Evolutionary conservation across 2,888 invertebrate species (phyloP), one percentile per base, ranked within the genome.

Genomic region (Pheosia tremula): DNA sequence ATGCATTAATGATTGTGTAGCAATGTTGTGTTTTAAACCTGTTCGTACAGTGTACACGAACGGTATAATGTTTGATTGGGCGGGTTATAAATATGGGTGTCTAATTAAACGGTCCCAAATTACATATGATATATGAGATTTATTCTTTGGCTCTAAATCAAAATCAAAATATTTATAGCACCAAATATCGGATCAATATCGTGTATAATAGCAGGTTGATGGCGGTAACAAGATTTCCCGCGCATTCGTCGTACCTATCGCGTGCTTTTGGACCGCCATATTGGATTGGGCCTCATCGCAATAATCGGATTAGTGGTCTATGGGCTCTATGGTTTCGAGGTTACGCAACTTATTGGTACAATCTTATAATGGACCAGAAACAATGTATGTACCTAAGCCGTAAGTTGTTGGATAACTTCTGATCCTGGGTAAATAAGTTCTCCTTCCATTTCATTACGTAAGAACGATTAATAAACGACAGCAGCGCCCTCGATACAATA

Each of bases 301-400:
- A 87, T 88, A 86, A 89, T 80, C 71, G 77, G 85, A 86, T 88
- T 85, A 87, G 70, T 77, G 75, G 72, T 49, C 55, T 66, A 73
- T 24, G 54, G 64, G 61, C 61, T 80, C 66, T 84, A 80, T 66
- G 84, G 85, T 77, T 87, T 88, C 86, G 45, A 45, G 56, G 56
- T 56, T 59, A 57, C 43, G 54, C 36, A 60, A 62, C 37, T 39
- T 57, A 24, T 24, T 24, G 1, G 24, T 9, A 47, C n/a, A n/a
- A 47, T 5, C n/a, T 50, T 24, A n/a, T 50, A 50, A 50, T 50
- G 24, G 13, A 24, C 7, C 9, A 9, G n/a, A 49, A n/a, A n/a
- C 10, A 43, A 43, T 43, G 24, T 24, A 24, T 24, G 24, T 24
- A 24, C 24, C 24, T 24, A 43, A 43, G 43, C 9, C 43, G 0